Evolutionary conservation across 2,888 invertebrate genomes (phyloP).

Genomic region (Drosophila merina): DNA sequence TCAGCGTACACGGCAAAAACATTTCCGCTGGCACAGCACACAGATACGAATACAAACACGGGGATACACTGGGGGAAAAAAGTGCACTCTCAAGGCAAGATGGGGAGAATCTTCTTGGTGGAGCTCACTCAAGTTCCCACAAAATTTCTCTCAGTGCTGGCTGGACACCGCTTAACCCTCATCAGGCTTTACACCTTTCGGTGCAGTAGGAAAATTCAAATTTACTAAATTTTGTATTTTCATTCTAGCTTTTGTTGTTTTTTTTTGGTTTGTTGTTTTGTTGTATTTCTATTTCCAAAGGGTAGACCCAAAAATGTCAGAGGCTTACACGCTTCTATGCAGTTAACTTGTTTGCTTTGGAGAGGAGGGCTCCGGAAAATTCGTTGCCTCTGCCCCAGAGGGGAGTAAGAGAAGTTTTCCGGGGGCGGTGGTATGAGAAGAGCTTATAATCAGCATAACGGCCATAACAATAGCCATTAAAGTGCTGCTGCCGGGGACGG

Average conservation of each 20-base stretch:
- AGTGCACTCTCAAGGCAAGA: not conserved
- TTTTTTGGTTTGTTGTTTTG: slow-evolving; percentile 1
- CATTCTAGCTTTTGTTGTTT: slow-evolving; percentile 30
- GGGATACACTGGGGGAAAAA: slow-evolving; percentile 7
- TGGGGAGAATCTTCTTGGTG: no score
- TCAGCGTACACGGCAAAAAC: slow-evolving; percentile 40
- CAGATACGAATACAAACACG: slow-evolving; percentile 8
- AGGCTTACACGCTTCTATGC: slow-evolving; percentile 44
- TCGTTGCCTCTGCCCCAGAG: no score
- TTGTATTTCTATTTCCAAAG: slow-evolving; percentile 27
- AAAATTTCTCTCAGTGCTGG: slow-evolving; percentile 6
- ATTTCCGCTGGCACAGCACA: slow-evolving; percentile 49
- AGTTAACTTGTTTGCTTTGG: slow-evolving; percentile 33
- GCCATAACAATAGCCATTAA: slow-evolving; percentile 62
- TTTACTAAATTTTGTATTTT: slow-evolving; percentile 42
- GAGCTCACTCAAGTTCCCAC: no score
- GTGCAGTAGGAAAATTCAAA: slow-evolving; percentile 51
- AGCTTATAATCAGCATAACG: slow-evolving; percentile 61
- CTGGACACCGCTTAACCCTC: slow-evolving; percentile 51
- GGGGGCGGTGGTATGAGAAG: slow-evolving; percentile 11
- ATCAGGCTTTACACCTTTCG: slow-evolving; percentile 58
- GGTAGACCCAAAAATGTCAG: slow-evolving; percentile 42
- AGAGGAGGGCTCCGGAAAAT: not conserved
- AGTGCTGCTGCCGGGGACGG: slow-evolving; percentile 18
- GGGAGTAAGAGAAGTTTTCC: not conserved